Conservation (phyloP, 2,888 invertebrate species). For the Melolontha melolontha region DNA sequence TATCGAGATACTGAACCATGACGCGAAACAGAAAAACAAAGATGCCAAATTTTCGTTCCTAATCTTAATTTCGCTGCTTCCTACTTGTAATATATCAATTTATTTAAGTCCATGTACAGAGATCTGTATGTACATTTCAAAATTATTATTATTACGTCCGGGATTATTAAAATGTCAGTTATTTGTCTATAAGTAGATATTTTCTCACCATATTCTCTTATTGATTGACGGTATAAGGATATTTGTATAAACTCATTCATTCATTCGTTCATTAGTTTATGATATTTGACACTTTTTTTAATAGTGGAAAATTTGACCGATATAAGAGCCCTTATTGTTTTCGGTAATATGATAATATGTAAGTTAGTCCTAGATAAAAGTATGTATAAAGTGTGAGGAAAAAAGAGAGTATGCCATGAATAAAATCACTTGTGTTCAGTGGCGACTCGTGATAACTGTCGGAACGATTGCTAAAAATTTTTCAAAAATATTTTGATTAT, state of each 20-base stretch:
- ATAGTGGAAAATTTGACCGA: slow-evolving; percentile 23
- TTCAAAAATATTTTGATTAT: no score
- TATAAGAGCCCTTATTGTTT: slow-evolving; percentile 6
- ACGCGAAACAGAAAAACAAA: slow-evolving; percentile 48
- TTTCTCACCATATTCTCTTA: background rate
- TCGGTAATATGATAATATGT: slow-evolving; percentile 5
- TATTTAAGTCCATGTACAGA: slow-evolving; percentile 1
- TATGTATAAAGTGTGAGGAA: no score
- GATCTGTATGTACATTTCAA: no score
- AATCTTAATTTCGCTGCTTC: slow-evolving; percentile 23
- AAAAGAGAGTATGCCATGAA: no score
- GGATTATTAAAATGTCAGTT: background rate
- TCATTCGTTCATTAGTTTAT: slow-evolving; percentile 7
- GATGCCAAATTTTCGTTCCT: slow-evolving; percentile 44
- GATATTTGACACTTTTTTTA: slow-evolving; percentile 34
- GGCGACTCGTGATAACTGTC: no score
- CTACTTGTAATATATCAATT: slow-evolving; percentile 7
- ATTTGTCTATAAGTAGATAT: background rate
- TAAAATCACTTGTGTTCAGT: no score
- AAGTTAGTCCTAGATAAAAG: no score
- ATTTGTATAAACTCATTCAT: background rate
- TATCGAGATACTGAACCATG: slow-evolving; percentile 49
- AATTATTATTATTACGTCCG: no score
- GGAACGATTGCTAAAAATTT: no score
- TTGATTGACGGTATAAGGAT: slow-evolving; percentile 4